Base-by-base conservation (phyloP, 2,888 invertebrate species). In the Myathropa florea region DNA sequence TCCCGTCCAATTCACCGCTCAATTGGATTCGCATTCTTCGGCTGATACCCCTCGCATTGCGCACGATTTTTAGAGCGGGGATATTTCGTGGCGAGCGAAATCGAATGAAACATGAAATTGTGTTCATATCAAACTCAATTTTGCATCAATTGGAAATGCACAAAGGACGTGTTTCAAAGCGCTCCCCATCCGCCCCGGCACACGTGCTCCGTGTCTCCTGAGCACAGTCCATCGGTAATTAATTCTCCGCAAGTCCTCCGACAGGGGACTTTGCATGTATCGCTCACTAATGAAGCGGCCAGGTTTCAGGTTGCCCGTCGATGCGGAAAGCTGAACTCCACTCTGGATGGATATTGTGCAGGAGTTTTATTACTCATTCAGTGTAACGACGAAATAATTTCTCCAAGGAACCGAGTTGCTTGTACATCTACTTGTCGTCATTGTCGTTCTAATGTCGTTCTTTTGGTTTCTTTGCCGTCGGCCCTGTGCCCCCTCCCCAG, bases 351-450 rank as follows among this genome's bases (percentile, higher is more conserved):
- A 4, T 24, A 59, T 0, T 60, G 28, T 33, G 46, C 59, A 39
- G 4, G 12, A 72, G 70, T 82, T 82, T 82, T 77, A 85, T 82
- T 73, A 82, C 70, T 68, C 67, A 77, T 82, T 63, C 76, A 64
- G 68, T 73, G 73, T 73, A 73, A 85, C 76, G 65, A 55, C 46
- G 57, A 67, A 67, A 76, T 84, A 84, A 84, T 85, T 85, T 70
- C 82, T 85, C 82, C 57, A 36, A 85, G 85, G 85, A 85, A 4
- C 77, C 26, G 77, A 81, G 39, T 77, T 67, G 80, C 21, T 67
- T 33, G 59, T 68, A 59, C 36, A 26, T 60, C 76, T 36, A 24
- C 30, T 9, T 33, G 0, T 24, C 36, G 30, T 70, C 10, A 55
- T 75, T 3, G 4, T 36, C 18, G 36, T 14, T 26, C 30, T 33